Evolutionary conservation across 2,797 vertebrate genomes (phyloP).

Genomic region (Acanthurus lineatus): DNA sequence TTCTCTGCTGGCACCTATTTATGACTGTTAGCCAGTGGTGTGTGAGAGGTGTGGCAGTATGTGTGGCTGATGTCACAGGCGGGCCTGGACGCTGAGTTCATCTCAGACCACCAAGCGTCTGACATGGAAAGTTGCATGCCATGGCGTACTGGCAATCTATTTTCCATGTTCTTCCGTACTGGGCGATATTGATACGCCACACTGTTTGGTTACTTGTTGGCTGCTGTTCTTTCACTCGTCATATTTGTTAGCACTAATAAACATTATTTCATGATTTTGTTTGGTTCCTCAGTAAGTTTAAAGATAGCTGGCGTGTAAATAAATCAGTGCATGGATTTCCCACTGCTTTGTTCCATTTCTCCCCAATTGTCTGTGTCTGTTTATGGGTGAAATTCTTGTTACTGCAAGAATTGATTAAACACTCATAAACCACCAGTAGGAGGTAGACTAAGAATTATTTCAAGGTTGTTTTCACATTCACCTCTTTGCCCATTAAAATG

Average conservation of each 20-base stretch:
- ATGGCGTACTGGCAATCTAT: conserved; percentile 25
- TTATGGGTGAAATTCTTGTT: conserved; percentile 16
- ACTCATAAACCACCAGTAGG: too few species aligned
- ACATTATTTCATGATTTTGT: neutral
- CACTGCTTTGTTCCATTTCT: conserved; percentile 29
- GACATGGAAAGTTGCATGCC: conserved; percentile 68
- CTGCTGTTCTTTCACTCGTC: neutral
- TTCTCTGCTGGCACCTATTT: conserved; percentile 66
- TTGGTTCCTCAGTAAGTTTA: neutral
- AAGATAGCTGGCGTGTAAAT: conserved; percentile 13
- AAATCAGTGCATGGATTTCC: neutral
- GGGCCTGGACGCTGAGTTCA: conserved; percentile 58
- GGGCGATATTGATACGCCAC: conserved; percentile 15
- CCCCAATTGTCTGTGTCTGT: conserved; percentile 24
- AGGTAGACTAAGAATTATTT: too few species aligned
- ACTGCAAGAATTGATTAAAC: conserved; percentile 4
- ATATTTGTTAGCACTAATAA: neutral
- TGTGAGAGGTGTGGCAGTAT: conserved; percentile 55
- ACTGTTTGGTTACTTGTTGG: conserved; percentile 10
- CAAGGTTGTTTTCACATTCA: too few species aligned
- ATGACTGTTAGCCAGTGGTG: conserved; percentile 48
- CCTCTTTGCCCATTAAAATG: too few species aligned
- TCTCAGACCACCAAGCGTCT: conserved; percentile 43
- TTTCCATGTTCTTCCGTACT: conserved; percentile 45
- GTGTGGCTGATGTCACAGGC: conserved; percentile 69